Base-by-base conservation (phyloP, 2,888 invertebrate genomes). In the Odontomyia ornata region DNA sequence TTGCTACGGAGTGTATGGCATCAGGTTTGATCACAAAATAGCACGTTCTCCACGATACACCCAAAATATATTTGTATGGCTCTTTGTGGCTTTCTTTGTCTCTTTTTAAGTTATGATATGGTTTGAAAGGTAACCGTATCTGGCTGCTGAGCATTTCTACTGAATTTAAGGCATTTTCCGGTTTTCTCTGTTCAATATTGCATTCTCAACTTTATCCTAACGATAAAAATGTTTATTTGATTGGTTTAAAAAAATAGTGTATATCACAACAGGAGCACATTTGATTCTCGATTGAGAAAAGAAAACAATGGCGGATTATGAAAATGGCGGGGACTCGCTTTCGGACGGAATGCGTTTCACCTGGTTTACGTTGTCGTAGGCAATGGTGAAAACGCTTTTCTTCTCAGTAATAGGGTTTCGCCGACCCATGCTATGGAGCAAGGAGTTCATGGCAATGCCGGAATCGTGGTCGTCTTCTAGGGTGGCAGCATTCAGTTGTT, bases 341-440 rank as follows among this genome's bases (percentile, higher is more conserved):
- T 94, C 94, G 21, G 94, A 92, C 82, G 93, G 88, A 76, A 95
- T 88, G 83, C 94, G 93, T 83, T 93, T 93, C 0, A 95, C 95
- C 81, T 95, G 93, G 77, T 85, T 86, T 82, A 96, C 94, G 83
- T 96, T 96, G 83, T 94, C 95, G 84, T 96, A 97, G 0, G 96
- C 96, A 81, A 97, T 97, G 7, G 95, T 95, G 83, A 97, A 97
- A 30, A 97, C 93, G 84, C 96, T 96, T 84, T 96, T 96, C 88
- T 96, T 97, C 83, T 96, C 95, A 3, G 92, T 91, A 79, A 92
- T 92, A 21, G 91, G 90, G 82, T 92, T 89, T 79, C 91, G 88
- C 79, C 90, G 90, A 9, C 90, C 89, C 82, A 90, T 89, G 78
- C 89, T 89, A 65, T 88, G 87, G 78, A 90, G 88, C 21, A 88